Conservation (phyloP, 2,797 vertebrate genomes). For the Scleropages formosus region DNA sequence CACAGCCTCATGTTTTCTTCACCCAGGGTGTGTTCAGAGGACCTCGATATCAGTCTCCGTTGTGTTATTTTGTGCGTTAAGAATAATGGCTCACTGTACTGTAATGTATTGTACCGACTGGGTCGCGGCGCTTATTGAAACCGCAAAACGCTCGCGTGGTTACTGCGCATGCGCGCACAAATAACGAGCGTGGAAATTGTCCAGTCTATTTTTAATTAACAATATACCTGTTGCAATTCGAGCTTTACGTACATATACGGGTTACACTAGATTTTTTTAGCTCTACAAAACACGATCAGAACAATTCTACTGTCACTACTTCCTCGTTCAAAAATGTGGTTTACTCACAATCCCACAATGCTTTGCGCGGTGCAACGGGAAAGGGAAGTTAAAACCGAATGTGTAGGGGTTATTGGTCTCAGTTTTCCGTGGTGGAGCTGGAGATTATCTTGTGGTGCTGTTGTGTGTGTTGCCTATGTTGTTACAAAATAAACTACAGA, state of each 20-base stretch:
- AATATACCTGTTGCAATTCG: not conserved
- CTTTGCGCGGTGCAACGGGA: not conserved
- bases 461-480: too few relatives aligned
- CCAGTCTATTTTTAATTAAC: too few relatives aligned
- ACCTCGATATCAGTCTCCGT: not conserved
- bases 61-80: not conserved
- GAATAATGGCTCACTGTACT: not conserved
- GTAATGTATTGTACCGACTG: too few relatives aligned
- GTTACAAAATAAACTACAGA: too few relatives aligned
- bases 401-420: not conserved
- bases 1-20: conserved; percentile 15
- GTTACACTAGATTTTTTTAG: not conserved
- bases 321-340: not conserved
- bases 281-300: not conserved
- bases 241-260: not conserved
- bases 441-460: too few relatives aligned
- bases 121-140: not conserved
- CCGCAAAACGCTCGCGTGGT: not conserved
- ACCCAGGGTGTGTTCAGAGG: not conserved
- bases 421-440: not conserved
- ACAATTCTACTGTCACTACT: not conserved
- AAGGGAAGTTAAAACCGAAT: not conserved
- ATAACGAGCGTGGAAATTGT: too few relatives aligned
- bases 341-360: not conserved
- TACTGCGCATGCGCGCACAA: not conserved